These are phyloP conservation scores for Globodera ellingtonae DNA, from an alignment of 1,140 invertebrate genomes.

Conservation along the genomic window DNA sequence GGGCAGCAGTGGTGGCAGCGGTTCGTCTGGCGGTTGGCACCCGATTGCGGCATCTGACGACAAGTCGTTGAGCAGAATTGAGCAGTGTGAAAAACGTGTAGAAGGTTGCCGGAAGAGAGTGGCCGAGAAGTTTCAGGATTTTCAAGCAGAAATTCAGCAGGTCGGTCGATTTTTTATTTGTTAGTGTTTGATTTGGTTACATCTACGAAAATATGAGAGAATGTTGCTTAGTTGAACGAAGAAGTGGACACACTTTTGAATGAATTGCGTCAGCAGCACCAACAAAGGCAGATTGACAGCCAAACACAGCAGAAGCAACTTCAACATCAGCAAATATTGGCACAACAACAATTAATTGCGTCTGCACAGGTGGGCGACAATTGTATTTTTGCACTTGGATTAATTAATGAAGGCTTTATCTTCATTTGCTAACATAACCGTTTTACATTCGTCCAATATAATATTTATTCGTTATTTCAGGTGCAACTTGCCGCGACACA, in stretches of 20 bases:
- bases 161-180: slow-evolving; percentile 1
- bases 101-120: slow-evolving; percentile 6
- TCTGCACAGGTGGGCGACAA: slow-evolving; percentile 16
- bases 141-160: slow-evolving; percentile 15
- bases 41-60: neutral
- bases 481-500: slow-evolving; percentile 19
- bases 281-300: slow-evolving; percentile 15
- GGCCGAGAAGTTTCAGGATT: slow-evolving; percentile 9
- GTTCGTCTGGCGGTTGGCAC: neutral
- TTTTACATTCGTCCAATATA: too few relatives aligned
- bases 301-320: slow-evolving; percentile 21
- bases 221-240: slow-evolving; percentile 17
- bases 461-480: slow-evolving; percentile 4
- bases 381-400: too few relatives aligned
- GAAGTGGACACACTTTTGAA: slow-evolving; percentile 26
- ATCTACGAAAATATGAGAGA: neutral
- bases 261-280: slow-evolving; percentile 28
- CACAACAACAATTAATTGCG: slow-evolving; percentile 8
- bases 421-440: too few relatives aligned
- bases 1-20: slow-evolving; percentile 3
- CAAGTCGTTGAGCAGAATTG: neutral
- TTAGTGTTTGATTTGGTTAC: neutral
- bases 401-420: too few relatives aligned
- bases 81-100: neutral
- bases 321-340: slow-evolving; percentile 25